These are phyloP conservation scores for Lasioglossum baleicum DNA, from an alignment of 1,140 invertebrate species.

Conservation along the genomic window DNA sequence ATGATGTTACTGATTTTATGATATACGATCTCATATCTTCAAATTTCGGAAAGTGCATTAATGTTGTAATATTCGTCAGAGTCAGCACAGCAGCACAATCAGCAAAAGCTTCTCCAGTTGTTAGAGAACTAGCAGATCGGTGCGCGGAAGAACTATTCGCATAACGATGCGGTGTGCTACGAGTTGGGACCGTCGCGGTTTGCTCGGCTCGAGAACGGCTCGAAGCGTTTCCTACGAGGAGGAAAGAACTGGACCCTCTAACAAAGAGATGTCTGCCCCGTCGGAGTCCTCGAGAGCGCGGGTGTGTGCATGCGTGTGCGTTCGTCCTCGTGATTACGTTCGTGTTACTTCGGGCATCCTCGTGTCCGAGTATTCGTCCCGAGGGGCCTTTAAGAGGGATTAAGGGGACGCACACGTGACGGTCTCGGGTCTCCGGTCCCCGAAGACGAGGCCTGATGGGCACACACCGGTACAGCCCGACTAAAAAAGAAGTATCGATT, in stretches of 20 bases:
- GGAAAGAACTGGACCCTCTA: slow-evolving; percentile 74
- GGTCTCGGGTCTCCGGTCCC: slow-evolving; percentile 37
- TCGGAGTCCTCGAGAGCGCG: slow-evolving; percentile 63
- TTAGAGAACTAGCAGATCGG: too few species aligned
- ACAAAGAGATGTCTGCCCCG: slow-evolving; percentile 77
- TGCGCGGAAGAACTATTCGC: too few species aligned
- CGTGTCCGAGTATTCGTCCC: slow-evolving; percentile 62
- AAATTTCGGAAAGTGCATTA: too few species aligned
- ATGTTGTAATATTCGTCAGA: too few species aligned
- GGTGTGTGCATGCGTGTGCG: slow-evolving; percentile 57
- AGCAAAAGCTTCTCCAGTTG: too few species aligned
- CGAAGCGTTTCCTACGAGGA: slow-evolving; percentile 52
- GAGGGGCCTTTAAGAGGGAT: slow-evolving; percentile 59
- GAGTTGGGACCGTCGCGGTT: neutral
- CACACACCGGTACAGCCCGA: neutral
- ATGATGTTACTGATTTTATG: too few species aligned
- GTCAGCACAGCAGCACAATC: too few species aligned
- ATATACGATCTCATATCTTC: too few species aligned
- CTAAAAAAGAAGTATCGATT: slow-evolving; percentile 31
- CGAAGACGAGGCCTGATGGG: slow-evolving; percentile 40
- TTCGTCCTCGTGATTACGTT: slow-evolving; percentile 64
- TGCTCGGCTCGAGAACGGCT: slow-evolving; percentile 9
- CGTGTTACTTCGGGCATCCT: slow-evolving; percentile 65
- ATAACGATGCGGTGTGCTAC: too few species aligned
- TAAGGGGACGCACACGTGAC: slow-evolving; percentile 60